These are phyloP conservation scores for Leptothorax acervorum DNA, from an alignment of 2,888 invertebrate genomes.

Conservation along the genomic window DNA sequence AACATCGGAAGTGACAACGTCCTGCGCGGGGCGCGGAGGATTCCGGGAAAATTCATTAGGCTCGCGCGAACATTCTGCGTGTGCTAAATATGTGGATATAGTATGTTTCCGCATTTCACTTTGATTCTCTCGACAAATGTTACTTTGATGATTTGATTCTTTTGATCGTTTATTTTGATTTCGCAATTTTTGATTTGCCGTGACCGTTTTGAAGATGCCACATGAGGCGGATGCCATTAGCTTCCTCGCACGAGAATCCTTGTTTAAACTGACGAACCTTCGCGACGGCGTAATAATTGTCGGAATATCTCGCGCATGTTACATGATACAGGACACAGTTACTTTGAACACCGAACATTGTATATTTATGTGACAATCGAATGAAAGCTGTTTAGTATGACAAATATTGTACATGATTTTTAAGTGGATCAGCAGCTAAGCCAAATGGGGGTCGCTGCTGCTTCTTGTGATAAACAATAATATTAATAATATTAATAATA, in stretches of 20 bases:
- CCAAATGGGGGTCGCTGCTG: conserved; percentile 34
- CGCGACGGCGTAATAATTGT: conserved; percentile 51
- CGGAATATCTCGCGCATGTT: conserved; percentile 54
- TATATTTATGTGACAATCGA: conserved; percentile 69
- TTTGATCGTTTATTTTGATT: conserved; percentile 46
- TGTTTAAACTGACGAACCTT: conserved; percentile 30
- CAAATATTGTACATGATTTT: conserved; percentile 70
- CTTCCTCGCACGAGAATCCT: conserved; percentile 9
- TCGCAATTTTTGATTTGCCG: conserved; percentile 27
- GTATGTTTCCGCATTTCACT: conserved; percentile 11
- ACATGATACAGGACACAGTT: conserved; percentile 66
- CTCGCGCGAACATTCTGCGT: conserved; percentile 47
- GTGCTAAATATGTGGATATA: not conserved
- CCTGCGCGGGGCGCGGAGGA: conserved; percentile 47
- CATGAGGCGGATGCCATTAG: not conserved
- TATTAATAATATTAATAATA: conserved; percentile 43
- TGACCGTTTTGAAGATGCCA: conserved; percentile 10
- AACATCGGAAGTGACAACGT: conserved; percentile 54
- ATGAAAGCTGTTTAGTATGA: conserved; percentile 60
- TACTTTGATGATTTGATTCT: conserved; percentile 18
- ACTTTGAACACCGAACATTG: conserved; percentile 71
- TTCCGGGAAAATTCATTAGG: conserved; percentile 59
- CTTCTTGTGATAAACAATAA: conserved; percentile 31
- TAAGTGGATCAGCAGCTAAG: conserved; percentile 59
- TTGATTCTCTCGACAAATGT: conserved; percentile 8